Base-by-base conservation (phyloP, 2,113 vertebrate genomes). In the Meleagris gallopavo region DNA sequence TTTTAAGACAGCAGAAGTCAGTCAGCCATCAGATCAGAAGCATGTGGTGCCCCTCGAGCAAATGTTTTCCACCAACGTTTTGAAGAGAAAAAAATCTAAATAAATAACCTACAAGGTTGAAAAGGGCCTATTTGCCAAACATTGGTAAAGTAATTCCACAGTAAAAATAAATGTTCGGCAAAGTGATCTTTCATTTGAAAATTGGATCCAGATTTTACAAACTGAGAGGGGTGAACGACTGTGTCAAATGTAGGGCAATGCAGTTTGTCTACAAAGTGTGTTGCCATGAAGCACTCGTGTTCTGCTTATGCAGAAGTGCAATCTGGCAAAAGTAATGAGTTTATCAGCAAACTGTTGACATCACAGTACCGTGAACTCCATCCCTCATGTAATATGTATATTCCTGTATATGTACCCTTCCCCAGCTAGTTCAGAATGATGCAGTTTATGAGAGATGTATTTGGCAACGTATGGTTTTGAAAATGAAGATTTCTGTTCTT, bases 141-240 rank as follows among this genome's bases (percentile, higher is more conserved):
- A 86, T 69, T 74, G 50, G 80, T 93, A 91, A 93, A 96, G 93
- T 70, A 79, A 96, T 97, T 97, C 95, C 93, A 96, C 90, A 91
- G 62, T 97, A 97, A 96, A 97, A 97, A 97, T 95, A 97, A 95
- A 96, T 95, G 94, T 96, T 93, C 64, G 75, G 96, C 93, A 82
- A 95, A 96, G 93, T 95, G 93, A 93, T 95, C 94, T 97, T 97
- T 97, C 94, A 96, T 97, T 97, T 97, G 90, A 94, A 98, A 98
- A 98, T 97, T 97, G 92, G 96, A 97, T 97, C 96, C 98, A 98
- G 97, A 96, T 95, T 97, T 80, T 83, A 86, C 94, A 96, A 83
- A 85, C 89, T 16, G 70, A 91, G 94, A 96, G 94, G 95, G 60
- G 86, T 88, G 78, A 96, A 79, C 46, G 57, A 76, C 71, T 34